Conservation (phyloP, 2,113 vertebrate species). For the Platichthys stellatus region DNA sequence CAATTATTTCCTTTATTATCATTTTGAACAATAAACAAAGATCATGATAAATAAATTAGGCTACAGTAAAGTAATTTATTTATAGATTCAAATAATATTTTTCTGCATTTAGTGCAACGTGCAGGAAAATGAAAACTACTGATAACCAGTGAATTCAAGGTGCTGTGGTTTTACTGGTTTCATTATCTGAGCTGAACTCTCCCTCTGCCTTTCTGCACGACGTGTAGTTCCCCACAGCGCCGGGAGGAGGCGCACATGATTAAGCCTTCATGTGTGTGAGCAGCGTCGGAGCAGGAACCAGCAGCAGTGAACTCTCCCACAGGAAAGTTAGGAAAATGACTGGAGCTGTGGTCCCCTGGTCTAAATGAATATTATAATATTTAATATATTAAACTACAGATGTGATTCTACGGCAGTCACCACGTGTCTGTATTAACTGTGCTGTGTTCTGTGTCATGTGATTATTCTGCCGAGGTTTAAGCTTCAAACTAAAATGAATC, state of each 20-base stretch:
- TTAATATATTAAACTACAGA: background rate
- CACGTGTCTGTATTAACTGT: background rate
- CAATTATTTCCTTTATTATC: constrained; percentile 27
- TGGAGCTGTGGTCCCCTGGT: background rate
- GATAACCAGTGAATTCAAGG: background rate
- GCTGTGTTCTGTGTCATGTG: background rate
- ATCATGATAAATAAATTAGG: background rate
- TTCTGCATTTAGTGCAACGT: background rate
- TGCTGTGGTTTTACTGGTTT: background rate
- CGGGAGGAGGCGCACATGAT: constrained; percentile 96
- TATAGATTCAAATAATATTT: background rate
- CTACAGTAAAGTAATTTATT: background rate
- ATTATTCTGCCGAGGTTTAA: constrained; percentile 7
- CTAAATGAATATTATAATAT: background rate
- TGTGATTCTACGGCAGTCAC: background rate
- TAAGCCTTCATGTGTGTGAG: constrained; percentile 79
- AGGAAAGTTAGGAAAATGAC: constrained; percentile 21
- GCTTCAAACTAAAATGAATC: background rate
- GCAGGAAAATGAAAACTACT: background rate
- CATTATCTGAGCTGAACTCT: constrained; percentile 6
- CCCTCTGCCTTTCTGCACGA: background rate
- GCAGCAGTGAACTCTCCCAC: constrained; percentile 36
- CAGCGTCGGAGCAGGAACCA: constrained; percentile 42
- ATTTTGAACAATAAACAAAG: constrained; percentile 12
- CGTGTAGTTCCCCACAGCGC: constrained; percentile 68